Evolutionary conservation across 2,113 vertebrate genomes (phyloP).

Genomic region (Etheostoma cragini): DNA sequence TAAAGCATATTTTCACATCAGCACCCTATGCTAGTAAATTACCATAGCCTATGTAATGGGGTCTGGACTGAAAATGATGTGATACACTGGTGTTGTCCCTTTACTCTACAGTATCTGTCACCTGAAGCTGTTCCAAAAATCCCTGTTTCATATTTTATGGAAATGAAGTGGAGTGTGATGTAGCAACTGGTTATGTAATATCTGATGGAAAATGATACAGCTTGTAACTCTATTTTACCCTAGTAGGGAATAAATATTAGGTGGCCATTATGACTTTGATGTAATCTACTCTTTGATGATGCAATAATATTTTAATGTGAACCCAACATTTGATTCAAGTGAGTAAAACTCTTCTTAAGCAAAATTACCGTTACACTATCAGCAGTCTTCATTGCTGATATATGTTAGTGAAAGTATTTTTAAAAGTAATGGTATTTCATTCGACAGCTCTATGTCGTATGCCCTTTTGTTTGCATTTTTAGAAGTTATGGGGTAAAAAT

Average conservation of each 20-base stretch:
- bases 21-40: neutral
- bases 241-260: neutral
- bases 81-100: neutral
- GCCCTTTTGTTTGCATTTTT: neutral
- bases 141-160: conserved; percentile 31
- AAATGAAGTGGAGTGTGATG: conserved; percentile 21
- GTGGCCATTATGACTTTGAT: neutral
- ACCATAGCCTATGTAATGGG: neutral
- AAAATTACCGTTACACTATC: neutral
- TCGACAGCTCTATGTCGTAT: neutral
- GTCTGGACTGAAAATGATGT: neutral
- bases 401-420: neutral
- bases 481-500: neutral
- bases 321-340: neutral
- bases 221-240: neutral
- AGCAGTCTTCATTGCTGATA: neutral
- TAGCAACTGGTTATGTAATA: conserved; percentile 10
- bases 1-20: neutral
- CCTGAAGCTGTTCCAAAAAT: conserved; percentile 17
- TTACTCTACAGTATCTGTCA: neutral
- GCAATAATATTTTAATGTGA: neutral
- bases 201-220: neutral
- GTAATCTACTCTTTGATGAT: neutral
- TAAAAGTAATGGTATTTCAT: neutral
- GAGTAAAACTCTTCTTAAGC: neutral